Conservation (phyloP, 2,113 vertebrate genomes). For the Zeus faber region DNA sequence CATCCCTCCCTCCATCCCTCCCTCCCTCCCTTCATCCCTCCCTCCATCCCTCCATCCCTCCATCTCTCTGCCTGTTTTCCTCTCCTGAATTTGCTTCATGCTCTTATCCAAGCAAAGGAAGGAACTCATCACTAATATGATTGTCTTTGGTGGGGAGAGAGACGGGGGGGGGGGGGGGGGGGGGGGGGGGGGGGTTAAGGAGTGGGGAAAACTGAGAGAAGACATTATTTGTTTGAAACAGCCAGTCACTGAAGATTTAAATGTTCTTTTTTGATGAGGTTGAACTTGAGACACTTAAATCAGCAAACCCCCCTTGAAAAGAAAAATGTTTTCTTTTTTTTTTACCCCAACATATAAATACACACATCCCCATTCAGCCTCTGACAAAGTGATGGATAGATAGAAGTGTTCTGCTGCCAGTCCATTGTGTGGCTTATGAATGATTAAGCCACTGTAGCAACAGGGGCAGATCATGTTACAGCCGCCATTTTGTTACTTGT, state of each 20-base stretch:
- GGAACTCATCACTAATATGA: conserved; percentile 17
- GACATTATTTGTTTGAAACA: conserved; percentile 19
- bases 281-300: neutral
- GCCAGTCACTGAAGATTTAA: conserved; percentile 25
- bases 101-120: conserved; percentile 31
- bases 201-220: neutral
- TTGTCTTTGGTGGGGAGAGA: conserved; percentile 15
- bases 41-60: no score
- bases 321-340: neutral
- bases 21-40: no score
- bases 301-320: neutral
- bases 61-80: conserved; percentile 27
- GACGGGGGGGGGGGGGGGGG: conserved; percentile 12
- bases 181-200: neutral
- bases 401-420: conserved; percentile 30
- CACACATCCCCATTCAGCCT: neutral
- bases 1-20: no score
- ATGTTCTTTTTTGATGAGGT: conserved; percentile 10
- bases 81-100: conserved; percentile 42
- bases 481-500: conserved; percentile 71
- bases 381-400: conserved; percentile 19
- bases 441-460: conserved; percentile 66
- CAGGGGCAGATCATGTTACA: conserved; percentile 63
- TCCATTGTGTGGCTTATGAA: conserved; percentile 54
- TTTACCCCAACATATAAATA: neutral